Conservation (phyloP, 2,888 invertebrate genomes). For the Sepioteuthis lessoniana region DNA sequence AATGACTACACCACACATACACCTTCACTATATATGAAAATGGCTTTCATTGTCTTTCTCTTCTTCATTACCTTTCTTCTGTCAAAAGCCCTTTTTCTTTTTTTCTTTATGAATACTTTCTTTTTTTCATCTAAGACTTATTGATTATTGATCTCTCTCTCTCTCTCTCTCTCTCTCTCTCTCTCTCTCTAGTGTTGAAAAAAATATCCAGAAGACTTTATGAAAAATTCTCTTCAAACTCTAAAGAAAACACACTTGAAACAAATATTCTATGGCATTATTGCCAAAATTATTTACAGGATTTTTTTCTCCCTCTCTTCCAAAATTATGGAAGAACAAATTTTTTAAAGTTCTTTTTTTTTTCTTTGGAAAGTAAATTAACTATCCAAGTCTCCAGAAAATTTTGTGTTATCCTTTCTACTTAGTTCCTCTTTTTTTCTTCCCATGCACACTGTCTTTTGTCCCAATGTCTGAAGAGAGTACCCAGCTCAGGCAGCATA, state of each 20-base stretch:
- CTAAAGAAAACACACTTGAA: not conserved
- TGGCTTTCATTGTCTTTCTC: not conserved
- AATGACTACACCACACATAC: too few relatives aligned
- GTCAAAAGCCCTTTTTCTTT: not conserved
- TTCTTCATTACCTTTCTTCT: not conserved
- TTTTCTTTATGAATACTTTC: not conserved
- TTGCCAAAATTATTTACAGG: too few relatives aligned
- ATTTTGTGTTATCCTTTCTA: not conserved
- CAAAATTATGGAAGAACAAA: too few relatives aligned
- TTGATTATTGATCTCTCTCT: not conserved
- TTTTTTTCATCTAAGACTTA: not conserved
- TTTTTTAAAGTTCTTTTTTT: not conserved
- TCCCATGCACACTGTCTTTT: too few relatives aligned
- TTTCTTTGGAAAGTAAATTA: not conserved
- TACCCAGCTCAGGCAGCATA: not conserved
- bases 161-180: too few relatives aligned
- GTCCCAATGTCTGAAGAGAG: slow-evolving; percentile 14
- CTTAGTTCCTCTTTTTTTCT: not conserved
- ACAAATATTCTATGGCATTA: not conserved
- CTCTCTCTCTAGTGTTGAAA: too few relatives aligned
- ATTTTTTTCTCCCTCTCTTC: too few relatives aligned
- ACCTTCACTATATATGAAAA: not conserved
- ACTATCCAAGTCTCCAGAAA: not conserved
- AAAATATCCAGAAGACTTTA: not conserved
- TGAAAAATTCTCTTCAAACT: not conserved